A percentile compares a stretch with the other conserved stretches of the same genome.
Conservation (phyloP, 1,140 invertebrate species). For the Seison nebaliae region DNA sequence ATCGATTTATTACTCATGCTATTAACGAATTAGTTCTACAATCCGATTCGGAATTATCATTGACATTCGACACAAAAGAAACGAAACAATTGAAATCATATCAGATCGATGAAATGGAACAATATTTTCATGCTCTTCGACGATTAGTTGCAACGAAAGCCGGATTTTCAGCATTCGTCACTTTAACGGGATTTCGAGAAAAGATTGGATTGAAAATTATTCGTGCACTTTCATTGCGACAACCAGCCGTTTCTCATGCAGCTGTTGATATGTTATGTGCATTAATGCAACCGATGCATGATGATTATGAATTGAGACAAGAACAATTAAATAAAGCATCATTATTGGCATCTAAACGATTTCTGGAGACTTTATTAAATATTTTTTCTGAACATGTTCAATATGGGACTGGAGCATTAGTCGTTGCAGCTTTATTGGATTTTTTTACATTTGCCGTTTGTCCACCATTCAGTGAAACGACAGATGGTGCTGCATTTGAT, state of each 20-base stretch:
- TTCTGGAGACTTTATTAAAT: slow-evolving; percentile 66
- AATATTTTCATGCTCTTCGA: slow-evolving; percentile 67
- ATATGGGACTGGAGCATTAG: slow-evolving; percentile 39
- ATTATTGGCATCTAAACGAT: slow-evolving; percentile 61
- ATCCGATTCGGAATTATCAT: slow-evolving; percentile 37
- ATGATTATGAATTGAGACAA: slow-evolving; percentile 65
- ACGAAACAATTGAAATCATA: slow-evolving; percentile 40
- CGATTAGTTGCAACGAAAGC: slow-evolving; percentile 80
- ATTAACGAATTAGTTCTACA: background rate
- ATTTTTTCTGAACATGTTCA: slow-evolving; percentile 44
- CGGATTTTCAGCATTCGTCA: slow-evolving; percentile 80
- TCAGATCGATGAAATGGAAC: slow-evolving; percentile 38
- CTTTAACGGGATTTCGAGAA: slow-evolving; percentile 67
- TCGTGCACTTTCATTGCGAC: slow-evolving; percentile 55
- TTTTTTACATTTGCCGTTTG: slow-evolving; percentile 93
- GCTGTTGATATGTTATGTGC: slow-evolving; percentile 87
- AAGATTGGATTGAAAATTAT: slow-evolving; percentile 68
- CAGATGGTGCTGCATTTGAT: slow-evolving; percentile 86
- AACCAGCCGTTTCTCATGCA: slow-evolving; percentile 67
- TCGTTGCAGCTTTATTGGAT: slow-evolving; percentile 66
- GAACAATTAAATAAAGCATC: slow-evolving; percentile 93
- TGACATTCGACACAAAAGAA: slow-evolving; percentile 95
- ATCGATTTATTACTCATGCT: slow-evolving; percentile 14
- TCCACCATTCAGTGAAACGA: slow-evolving; percentile 94
- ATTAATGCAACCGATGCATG: slow-evolving; percentile 93